These are phyloP conservation scores for Muraenolepis orangiensis DNA, from an alignment of 2,797 vertebrate genomes.

Conservation along the genomic window DNA sequence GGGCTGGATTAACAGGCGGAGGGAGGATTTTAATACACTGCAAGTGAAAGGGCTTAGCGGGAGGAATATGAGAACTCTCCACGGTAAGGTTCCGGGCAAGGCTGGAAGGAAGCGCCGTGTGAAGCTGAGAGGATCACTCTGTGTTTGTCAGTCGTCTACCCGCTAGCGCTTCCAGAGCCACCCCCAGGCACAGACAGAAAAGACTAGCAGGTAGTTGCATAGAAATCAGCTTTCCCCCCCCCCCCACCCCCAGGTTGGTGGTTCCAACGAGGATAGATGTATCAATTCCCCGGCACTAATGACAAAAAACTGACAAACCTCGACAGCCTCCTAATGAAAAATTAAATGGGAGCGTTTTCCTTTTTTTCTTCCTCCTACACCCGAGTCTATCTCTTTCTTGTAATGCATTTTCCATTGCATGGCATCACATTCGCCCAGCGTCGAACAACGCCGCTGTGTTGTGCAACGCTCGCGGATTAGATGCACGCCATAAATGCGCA, in stretches of 20 bases:
- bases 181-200: slow-evolving; percentile 56
- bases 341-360: slow-evolving; percentile 10
- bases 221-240: slow-evolving; percentile 57
- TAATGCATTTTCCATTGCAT: neutral
- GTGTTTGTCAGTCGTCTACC: slow-evolving; percentile 70
- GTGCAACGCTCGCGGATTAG: slow-evolving; percentile 37
- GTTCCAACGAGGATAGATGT: slow-evolving; percentile 42
- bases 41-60: slow-evolving; percentile 71
- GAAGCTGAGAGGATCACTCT: slow-evolving; percentile 72
- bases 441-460: neutral
- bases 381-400: neutral
- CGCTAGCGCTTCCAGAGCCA: slow-evolving; percentile 62
- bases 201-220: slow-evolving; percentile 61
- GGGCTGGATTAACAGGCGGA: slow-evolving; percentile 71
- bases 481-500: slow-evolving; percentile 48
- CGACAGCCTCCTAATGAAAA: slow-evolving; percentile 23
- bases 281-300: slow-evolving; percentile 33
- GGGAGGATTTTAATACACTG: slow-evolving; percentile 68
- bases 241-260: slow-evolving; percentile 46
- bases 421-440: neutral
- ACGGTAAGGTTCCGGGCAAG: slow-evolving; percentile 63
- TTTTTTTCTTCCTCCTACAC: neutral
- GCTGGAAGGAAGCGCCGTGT: slow-evolving; percentile 63
- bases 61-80: slow-evolving; percentile 75
- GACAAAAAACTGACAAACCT: slow-evolving; percentile 28